A percentile compares a stretch with the other conserved stretches of the same genome.
phyloP scores from a whole-genome alignment of 2,797 vertebrate species.

The Labroides dimidiatus region DNA sequence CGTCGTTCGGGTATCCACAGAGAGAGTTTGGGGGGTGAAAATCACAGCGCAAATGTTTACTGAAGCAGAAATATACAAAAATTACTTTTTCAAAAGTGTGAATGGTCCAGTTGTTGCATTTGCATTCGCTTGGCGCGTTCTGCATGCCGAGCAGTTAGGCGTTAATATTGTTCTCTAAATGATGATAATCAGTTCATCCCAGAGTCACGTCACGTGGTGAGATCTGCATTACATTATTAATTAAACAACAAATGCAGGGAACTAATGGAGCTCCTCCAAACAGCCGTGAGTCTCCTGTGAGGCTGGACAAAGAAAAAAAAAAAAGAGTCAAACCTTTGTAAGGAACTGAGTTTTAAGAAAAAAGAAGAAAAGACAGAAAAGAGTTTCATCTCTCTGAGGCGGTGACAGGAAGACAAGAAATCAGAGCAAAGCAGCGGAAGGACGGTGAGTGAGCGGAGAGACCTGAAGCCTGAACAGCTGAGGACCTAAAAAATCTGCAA shows the following conservation, averaged over 20 bases:
- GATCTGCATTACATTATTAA: slow-evolving; percentile 48
- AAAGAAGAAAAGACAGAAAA: slow-evolving; percentile 28
- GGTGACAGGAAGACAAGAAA: slow-evolving; percentile 62
- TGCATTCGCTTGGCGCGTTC: slow-evolving; percentile 52
- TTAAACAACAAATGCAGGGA: slow-evolving; percentile 48
- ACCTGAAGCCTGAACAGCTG: slow-evolving; percentile 51
- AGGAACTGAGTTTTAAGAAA: slow-evolving; percentile 19
- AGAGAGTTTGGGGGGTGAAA: slow-evolving; percentile 47
- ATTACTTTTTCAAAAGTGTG: slow-evolving; percentile 42
- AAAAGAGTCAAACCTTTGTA: background rate
- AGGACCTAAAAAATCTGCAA: slow-evolving; percentile 35
- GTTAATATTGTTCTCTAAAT: slow-evolving; percentile 65
- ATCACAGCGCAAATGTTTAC: slow-evolving; percentile 52
- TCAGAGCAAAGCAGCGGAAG: slow-evolving; percentile 45
- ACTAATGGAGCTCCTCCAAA: slow-evolving; percentile 48
- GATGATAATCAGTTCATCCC: slow-evolving; percentile 66
- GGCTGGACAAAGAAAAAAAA: background rate
- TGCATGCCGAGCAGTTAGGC: slow-evolving; percentile 52
- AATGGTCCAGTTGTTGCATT: slow-evolving; percentile 64
- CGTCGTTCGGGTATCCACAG: slow-evolving; percentile 30
- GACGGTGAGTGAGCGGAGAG: slow-evolving; percentile 45
- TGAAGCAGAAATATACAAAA: slow-evolving; percentile 57
- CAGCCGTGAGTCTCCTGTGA: slow-evolving; percentile 34
- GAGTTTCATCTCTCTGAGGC: slow-evolving; percentile 37
- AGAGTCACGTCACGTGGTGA: slow-evolving; percentile 58